A percentile compares a stretch with the other conserved stretches of the same genome.
phyloP scores from a whole-genome alignment of 1,140 invertebrate genomes.

The Stegodyphus mimosarum region DNA sequence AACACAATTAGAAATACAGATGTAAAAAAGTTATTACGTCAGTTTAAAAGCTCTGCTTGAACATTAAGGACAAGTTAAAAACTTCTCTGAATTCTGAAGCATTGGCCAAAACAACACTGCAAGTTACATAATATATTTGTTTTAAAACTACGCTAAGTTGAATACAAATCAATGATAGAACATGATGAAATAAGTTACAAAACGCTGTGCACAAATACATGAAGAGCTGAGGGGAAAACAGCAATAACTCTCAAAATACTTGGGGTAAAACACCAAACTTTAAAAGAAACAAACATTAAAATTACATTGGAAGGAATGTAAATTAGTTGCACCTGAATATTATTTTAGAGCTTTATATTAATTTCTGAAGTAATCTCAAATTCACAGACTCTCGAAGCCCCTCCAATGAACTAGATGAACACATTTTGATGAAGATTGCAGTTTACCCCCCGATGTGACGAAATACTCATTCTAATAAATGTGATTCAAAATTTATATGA shows the following conservation, averaged over 20 bases:
- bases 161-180: constrained; percentile 42
- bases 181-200: constrained; percentile 58
- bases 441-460: constrained; percentile 17
- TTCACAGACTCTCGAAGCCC: background rate
- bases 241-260: constrained; percentile 53
- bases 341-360: background rate
- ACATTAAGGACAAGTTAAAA: constrained; percentile 54
- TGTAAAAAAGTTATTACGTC: constrained; percentile 59
- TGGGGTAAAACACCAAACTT: constrained; percentile 18
- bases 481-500: constrained; percentile 1
- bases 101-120: constrained; percentile 56
- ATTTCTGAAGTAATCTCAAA: constrained; percentile 31
- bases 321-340: background rate
- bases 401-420: background rate
- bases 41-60: constrained; percentile 58
- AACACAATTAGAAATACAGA: constrained; percentile 58
- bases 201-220: constrained; percentile 48
- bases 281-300: background rate
- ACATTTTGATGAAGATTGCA: constrained; percentile 52
- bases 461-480: background rate
- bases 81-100: constrained; percentile 49
- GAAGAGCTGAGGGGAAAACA: constrained; percentile 40
- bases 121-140: constrained; percentile 11
- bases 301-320: background rate
- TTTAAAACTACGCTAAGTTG: constrained; percentile 45